Conservation (phyloP, 2,888 invertebrate species). For the Elegia similella region DNA sequence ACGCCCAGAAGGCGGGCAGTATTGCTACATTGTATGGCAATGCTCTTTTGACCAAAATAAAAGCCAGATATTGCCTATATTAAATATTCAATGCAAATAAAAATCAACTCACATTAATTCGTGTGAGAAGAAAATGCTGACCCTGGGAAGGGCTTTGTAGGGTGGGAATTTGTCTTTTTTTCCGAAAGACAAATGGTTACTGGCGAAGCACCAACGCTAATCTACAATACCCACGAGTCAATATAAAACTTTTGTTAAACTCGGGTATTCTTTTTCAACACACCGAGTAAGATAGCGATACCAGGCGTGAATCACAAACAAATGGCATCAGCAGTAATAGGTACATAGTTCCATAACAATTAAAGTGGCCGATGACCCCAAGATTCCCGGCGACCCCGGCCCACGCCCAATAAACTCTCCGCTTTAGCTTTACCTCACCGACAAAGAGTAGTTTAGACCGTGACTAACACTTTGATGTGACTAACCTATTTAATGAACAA, state of each 20-base stretch:
- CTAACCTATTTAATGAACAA: conserved; percentile 10
- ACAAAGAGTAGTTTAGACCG: neutral
- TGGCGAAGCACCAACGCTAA: no score
- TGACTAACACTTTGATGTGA: conserved; percentile 13
- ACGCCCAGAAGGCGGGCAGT: no score
- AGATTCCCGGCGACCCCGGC: conserved; percentile 18
- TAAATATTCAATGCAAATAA: no score
- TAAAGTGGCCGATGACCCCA: conserved; percentile 35
- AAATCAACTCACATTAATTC: no score
- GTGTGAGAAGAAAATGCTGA: no score
- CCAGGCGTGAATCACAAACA: conserved; percentile 27
- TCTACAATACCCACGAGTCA: no score
- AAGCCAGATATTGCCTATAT: no score
- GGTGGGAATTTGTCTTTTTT: no score
- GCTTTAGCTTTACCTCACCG: neutral
- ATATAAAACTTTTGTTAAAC: neutral
- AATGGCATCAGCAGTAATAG: conserved; percentile 33
- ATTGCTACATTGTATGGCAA: no score
- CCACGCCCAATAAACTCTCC: conserved; percentile 24
- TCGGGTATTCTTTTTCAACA: neutral
- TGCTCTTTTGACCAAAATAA: no score
- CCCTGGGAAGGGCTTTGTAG: no score
- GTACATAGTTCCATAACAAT: conserved; percentile 27
- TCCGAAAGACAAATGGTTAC: no score
- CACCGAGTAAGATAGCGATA: conserved; percentile 25